phyloP scores from a whole-genome alignment of 2,888 invertebrate species.

The Lordiphosa andalusiaca region DNA sequence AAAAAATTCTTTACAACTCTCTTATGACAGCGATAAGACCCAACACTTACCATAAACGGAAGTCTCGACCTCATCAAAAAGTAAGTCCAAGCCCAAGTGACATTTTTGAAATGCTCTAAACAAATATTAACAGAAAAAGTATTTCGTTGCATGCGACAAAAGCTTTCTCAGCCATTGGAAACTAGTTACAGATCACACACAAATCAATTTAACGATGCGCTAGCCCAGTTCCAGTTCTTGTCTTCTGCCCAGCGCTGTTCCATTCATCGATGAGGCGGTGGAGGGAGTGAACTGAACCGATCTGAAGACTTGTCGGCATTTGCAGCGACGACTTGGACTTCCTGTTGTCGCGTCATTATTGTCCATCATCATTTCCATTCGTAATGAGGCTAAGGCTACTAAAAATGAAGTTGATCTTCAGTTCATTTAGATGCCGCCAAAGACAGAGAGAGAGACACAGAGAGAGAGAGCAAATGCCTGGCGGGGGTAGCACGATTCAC shows the following conservation, averaged over 20 bases:
- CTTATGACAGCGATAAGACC: constrained; percentile 55
- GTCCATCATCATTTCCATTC: constrained; percentile 78
- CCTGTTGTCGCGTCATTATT: constrained; percentile 79
- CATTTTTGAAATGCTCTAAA: constrained; percentile 58
- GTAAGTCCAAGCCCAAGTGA: constrained; percentile 33
- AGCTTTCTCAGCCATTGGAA: constrained; percentile 64
- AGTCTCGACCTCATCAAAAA: constrained; percentile 45
- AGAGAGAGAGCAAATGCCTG: constrained; percentile 10
- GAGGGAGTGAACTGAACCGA: constrained; percentile 8
- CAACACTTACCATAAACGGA: constrained; percentile 65
- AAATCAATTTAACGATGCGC: constrained; percentile 73
- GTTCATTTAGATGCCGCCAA: constrained; percentile 75
- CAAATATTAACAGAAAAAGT: constrained; percentile 59
- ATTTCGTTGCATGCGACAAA: constrained; percentile 37
- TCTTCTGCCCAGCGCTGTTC: constrained; percentile 22
- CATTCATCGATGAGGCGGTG: constrained; percentile 25
- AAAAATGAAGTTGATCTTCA: constrained; percentile 70
- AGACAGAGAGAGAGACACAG: constrained; percentile 23
- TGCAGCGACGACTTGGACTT: constrained; percentile 63
- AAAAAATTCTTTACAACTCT: constrained; percentile 61
- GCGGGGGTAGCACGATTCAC: constrained; percentile 53
- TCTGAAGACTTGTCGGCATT: constrained; percentile 36
- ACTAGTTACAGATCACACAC: constrained; percentile 61
- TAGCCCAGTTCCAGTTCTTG: constrained; percentile 63
- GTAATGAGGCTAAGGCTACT: constrained; percentile 75